Evolutionary conservation across 2,113 vertebrate species (phyloP).

Genomic region (Bos indicus): DNA sequence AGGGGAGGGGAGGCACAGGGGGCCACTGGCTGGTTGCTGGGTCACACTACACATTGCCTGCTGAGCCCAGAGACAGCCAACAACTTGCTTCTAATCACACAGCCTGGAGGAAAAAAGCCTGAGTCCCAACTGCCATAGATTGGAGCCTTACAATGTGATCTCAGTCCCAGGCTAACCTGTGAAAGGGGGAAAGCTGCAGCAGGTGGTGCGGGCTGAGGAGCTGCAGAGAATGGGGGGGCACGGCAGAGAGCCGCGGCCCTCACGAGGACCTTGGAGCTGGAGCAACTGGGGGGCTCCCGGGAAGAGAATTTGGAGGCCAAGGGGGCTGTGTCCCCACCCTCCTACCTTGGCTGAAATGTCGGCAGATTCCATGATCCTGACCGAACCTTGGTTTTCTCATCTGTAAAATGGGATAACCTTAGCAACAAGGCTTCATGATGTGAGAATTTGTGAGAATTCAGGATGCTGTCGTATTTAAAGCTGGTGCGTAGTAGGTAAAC

Average conservation of each 20-base stretch:
- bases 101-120: background rate
- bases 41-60: background rate
- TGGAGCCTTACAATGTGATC: rapidly evolving
- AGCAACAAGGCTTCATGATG: background rate
- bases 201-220: background rate
- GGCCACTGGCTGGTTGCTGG: background rate
- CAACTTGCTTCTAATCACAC: background rate
- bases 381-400: background rate
- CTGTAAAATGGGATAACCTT: background rate
- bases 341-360: background rate
- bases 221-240: background rate
- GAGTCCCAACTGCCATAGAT: background rate
- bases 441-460: background rate
- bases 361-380: background rate
- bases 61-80: background rate
- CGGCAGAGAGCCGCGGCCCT: background rate
- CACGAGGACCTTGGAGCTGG: background rate
- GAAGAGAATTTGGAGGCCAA: background rate
- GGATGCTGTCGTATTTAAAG: rapidly evolving
- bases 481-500: background rate
- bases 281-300: background rate
- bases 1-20: background rate
- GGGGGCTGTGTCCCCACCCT: background rate
- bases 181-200: too few relatives aligned
- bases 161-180: background rate